Base-by-base conservation (phyloP, 1,140 invertebrate genomes). In the Rhynchophorus ferrugineus region DNA sequence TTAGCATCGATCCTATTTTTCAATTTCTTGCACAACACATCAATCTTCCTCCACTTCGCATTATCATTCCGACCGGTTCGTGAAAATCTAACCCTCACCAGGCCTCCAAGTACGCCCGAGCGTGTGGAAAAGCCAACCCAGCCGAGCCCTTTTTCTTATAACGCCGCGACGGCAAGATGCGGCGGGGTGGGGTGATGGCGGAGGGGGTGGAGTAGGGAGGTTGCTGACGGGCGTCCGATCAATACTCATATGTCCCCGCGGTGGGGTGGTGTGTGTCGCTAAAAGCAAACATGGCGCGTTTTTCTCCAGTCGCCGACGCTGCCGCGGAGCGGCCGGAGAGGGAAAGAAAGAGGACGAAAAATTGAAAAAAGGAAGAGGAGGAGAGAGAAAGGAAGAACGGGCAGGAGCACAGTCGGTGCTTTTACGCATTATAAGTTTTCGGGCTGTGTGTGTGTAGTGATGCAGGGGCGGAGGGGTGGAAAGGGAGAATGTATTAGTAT, bases 161-260 rank as follows among this genome's bases (percentile, higher is more conserved):
- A 16, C 7, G 17, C n/a, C 38, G 35, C 46, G 29, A 34, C 21
- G 44, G 22, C 19, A 46, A 46, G 44, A 46, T 46, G 44, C 29
- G 36, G 33, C 3, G 44, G 43, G 8, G 13, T 16, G 17, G 43
- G 22, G n/a, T 3, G 29, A 21, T 19, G 34, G 8, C 17, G 13
- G 33, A 19, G 22, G 33, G 37, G 9, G 14, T 5, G 3, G 37
- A 18, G 42, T n/a, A n/a, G n/a, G n/a, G n/a, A n/a, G n/a, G n/a
- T n/a, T n/a, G n/a, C n/a, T n/a, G n/a, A n/a, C n/a, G n/a, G n/a
- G n/a, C n/a, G 19, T 20, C 9, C 47, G 61, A 62, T 62, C 61
- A 62, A 62, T 62, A 62, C 59, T 62, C 61, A 62, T 56, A 62
- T 60, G 58, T 56, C 57, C 59, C 59, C 56, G 56, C 54, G 56